Evolutionary conservation across 2,888 invertebrate genomes (phyloP).

Genomic region (Blera fallax): DNA sequence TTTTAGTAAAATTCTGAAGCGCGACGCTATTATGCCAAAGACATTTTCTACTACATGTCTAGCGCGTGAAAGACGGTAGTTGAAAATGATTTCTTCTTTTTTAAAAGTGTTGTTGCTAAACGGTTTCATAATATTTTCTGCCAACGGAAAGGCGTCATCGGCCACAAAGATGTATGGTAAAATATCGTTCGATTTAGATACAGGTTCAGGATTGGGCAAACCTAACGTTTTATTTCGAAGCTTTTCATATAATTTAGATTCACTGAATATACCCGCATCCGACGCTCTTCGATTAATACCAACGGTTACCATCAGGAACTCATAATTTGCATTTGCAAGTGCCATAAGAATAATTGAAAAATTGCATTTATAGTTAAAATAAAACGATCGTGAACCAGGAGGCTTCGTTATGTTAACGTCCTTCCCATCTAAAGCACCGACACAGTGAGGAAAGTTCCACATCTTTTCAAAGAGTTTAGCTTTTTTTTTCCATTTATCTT

Average conservation of each 20-base stretch:
- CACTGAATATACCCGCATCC: slow-evolving; percentile 7
- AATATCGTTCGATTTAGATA: not conserved
- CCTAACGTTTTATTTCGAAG: slow-evolving; percentile 3
- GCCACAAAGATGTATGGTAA: not conserved
- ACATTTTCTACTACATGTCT: not conserved
- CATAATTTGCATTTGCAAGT: slow-evolving; percentile 31
- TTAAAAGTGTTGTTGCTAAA: not conserved
- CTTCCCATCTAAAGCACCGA: slow-evolving; percentile 50
- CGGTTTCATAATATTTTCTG: not conserved
- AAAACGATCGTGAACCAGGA: slow-evolving; percentile 26
- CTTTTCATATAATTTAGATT: not conserved
- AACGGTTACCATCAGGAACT: slow-evolving; percentile 27
- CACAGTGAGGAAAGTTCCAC: slow-evolving; percentile 28
- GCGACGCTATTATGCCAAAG: not conserved
- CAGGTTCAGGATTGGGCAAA: not conserved
- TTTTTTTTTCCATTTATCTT: slow-evolving; percentile 10
- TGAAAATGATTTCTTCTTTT: not conserved
- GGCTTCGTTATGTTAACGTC: slow-evolving; percentile 31
- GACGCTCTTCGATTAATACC: slow-evolving; percentile 42
- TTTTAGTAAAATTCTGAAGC: not conserved
- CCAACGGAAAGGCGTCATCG: not conserved
- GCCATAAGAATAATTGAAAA: slow-evolving; percentile 44
- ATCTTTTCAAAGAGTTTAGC: not conserved
- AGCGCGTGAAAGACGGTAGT: not conserved
- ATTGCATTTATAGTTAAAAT: slow-evolving; percentile 48